These are phyloP conservation scores for Zaprionus vittiger DNA, from an alignment of 1,140 invertebrate genomes.

Conservation along the genomic window DNA sequence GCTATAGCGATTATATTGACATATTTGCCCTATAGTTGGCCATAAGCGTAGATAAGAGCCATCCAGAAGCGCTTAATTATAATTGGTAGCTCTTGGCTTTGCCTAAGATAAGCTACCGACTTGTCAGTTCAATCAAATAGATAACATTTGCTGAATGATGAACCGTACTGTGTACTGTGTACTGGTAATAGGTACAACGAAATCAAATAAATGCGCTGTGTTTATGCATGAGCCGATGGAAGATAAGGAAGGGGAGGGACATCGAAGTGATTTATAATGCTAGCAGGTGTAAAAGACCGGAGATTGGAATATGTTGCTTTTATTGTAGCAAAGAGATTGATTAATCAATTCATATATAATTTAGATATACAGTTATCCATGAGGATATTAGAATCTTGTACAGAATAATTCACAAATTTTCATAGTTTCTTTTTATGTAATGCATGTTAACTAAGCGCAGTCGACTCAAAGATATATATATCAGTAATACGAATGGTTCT, in stretches of 20 bases:
- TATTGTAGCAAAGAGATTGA: neutral
- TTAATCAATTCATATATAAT: neutral
- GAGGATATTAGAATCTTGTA: neutral
- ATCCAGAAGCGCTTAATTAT: slow-evolving; percentile 64
- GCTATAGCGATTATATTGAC: slow-evolving; percentile 18
- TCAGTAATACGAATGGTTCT: too few relatives aligned
- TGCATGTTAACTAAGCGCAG: too few relatives aligned
- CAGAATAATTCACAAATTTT: too few relatives aligned
- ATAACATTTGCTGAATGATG: slow-evolving; percentile 39
- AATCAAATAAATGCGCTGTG: neutral
- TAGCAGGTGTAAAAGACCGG: neutral
- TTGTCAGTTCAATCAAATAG: slow-evolving; percentile 29
- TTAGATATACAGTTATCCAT: neutral
- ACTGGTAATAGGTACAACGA: slow-evolving; percentile 5
- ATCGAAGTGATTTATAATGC: neutral
- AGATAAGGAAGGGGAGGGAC: neutral
- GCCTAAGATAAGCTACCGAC: slow-evolving; percentile 44
- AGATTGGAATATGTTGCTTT: neutral
- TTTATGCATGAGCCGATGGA: neutral
- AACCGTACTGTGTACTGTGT: neutral
- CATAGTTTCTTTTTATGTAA: too few relatives aligned
- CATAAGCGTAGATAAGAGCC: slow-evolving; percentile 43
- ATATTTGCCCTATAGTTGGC: slow-evolving; percentile 25
- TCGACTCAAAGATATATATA: too few relatives aligned
- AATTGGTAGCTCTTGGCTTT: slow-evolving; percentile 63